Percentiles rank a stretch among this genome's conserved stretches.
Conservation (phyloP, 2,888 invertebrate species). For the Phytoseiulus persimilis region DNA sequence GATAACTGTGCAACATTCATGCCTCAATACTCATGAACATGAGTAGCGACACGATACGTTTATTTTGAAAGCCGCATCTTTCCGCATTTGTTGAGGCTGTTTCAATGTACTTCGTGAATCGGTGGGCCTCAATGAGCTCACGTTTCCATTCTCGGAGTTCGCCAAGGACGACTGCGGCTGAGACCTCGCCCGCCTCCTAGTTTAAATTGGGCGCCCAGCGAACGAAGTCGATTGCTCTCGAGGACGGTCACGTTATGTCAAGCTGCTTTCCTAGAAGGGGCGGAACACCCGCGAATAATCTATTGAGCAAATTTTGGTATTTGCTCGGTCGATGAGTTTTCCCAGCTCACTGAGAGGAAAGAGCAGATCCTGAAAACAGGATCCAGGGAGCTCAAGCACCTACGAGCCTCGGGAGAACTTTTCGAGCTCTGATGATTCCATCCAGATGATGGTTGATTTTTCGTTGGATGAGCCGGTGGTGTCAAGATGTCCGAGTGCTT, state of each 20-base stretch:
- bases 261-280: not conserved
- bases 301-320: not conserved
- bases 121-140: not conserved
- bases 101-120: not conserved
- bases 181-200: not conserved
- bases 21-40: no score
- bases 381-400: not conserved
- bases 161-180: not conserved
- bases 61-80: no score
- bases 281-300: not conserved
- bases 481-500: not conserved
- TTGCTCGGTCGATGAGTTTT: not conserved
- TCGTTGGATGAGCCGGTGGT: not conserved
- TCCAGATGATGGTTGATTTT: not conserved
- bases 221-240: not conserved
- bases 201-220: not conserved
- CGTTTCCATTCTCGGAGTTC: not conserved
- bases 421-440: not conserved
- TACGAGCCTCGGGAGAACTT: not conserved
- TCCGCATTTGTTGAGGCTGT: no score
- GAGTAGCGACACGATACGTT: no score
- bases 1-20: no score
- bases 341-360: not conserved
- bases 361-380: no score
- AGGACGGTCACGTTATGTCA: not conserved